Base-by-base conservation (phyloP, 2,888 invertebrate genomes). In the Pemphredon lugubris region DNA sequence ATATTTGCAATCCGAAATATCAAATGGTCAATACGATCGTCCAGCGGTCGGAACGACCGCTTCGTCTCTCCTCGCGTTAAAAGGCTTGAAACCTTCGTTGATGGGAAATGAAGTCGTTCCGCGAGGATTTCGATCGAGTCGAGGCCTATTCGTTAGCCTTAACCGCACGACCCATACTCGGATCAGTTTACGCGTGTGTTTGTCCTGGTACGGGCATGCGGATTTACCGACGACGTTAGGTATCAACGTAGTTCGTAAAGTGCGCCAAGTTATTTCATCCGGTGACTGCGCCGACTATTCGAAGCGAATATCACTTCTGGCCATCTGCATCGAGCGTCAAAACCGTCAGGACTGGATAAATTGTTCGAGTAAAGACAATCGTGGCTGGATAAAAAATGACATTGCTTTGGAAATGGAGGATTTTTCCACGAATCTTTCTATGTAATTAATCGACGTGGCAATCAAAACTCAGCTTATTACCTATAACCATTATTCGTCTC, bases 71-170 rank as follows among this genome's bases (percentile, higher is more conserved):
- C n/a, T n/a, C n/a, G n/a, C n/a, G n/a, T n/a, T 7, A 1, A 34
- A 34, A 7, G n/a, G 16, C 16, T 16, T 40, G 1, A 40, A 40
- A n/a, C n/a, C 16, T 16, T 40, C 14, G 4, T 39, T 5, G 2
- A 6, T 9, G 11, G 40, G 23, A 23, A 64, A 70, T 66, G 70
- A 70, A 70, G 70, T 66, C 37, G 59, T 70, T 54, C 13, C 23
- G 23, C 20, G 26, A 18, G 59, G 66, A 59, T 70, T 66, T 60
- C 34, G 47, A 59, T 65, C 40, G 20, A 11, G 26, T 23, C 40
- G 16, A 23, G 20, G 37, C 13, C 54, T 59, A 66, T 54, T 65
- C 70, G 54, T 60, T 59, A 55, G 18, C 40, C 34, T 23, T 26
- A 48, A 58, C 48, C 47, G 45, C 39, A 53, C 40, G 34, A 57